Conservation (phyloP, 2,888 invertebrate genomes). For the Platycnemis pennipes region DNA sequence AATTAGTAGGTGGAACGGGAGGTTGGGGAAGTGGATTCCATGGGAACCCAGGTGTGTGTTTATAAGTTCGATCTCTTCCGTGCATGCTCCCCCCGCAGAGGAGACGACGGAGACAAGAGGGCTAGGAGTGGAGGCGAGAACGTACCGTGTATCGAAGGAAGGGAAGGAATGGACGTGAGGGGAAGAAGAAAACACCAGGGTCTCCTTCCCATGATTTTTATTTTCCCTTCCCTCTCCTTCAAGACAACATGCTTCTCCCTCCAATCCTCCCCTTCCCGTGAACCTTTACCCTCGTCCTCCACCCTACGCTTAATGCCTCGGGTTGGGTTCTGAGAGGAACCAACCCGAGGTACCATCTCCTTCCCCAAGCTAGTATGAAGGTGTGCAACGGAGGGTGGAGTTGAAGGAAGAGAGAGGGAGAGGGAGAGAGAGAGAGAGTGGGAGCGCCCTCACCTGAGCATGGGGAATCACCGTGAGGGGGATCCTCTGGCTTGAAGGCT, state of each 20-base stretch:
- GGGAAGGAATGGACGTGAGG: not conserved
- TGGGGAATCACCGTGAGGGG: not conserved
- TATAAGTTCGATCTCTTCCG: not conserved
- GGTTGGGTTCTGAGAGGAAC: too few species aligned
- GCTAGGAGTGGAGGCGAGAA: not conserved
- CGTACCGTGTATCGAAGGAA: not conserved
- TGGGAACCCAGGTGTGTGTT: slow-evolving; percentile 11
- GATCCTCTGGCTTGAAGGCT: not conserved
- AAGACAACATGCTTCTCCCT: not conserved
- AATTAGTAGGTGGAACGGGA: not conserved
- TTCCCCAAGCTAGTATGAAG: not conserved
- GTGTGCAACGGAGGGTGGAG: too few species aligned
- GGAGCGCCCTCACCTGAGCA: not conserved
- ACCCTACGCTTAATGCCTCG: not conserved
- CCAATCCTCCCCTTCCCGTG: not conserved
- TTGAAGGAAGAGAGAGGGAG: too few species aligned
- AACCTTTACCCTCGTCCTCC: not conserved
- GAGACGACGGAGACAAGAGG: not conserved
- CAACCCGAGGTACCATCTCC: too few species aligned
- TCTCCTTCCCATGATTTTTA: not conserved
- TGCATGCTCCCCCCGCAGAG: not conserved
- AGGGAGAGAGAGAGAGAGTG: not conserved
- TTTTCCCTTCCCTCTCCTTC: not conserved
- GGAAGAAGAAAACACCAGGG: not conserved
- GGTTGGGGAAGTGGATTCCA: not conserved